Conservation (phyloP, 2,888 invertebrate species). For the Hirtodrosophila alboralis region DNA sequence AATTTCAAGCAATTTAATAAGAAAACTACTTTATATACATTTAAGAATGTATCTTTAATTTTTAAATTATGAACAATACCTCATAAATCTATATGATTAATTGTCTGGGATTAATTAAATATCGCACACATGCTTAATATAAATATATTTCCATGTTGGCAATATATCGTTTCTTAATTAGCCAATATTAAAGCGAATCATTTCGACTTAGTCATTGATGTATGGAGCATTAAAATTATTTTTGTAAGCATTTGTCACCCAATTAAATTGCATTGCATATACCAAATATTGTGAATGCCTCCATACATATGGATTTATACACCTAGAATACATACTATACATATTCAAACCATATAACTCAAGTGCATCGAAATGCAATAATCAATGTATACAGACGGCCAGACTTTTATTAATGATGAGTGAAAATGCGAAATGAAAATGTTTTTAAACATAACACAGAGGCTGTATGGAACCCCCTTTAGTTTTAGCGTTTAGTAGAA, state of each 20-base stretch:
- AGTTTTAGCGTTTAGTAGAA: neutral
- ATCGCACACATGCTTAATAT: slow-evolving; percentile 59
- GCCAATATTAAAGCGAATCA: slow-evolving; percentile 76
- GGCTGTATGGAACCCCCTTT: slow-evolving; percentile 10
- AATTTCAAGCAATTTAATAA: too few relatives aligned
- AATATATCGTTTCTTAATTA: slow-evolving; percentile 65
- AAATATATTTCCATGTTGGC: slow-evolving; percentile 22
- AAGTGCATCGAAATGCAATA: slow-evolving; percentile 49
- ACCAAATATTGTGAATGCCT: slow-evolving; percentile 14
- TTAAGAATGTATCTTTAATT: too few relatives aligned
- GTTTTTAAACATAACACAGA: slow-evolving; percentile 33
- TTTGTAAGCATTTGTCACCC: slow-evolving; percentile 77
- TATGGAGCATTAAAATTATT: slow-evolving; percentile 76
- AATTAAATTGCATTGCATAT: slow-evolving; percentile 64
- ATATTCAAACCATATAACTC: slow-evolving; percentile 28
- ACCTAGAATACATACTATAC: too few relatives aligned
- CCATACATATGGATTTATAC: neutral
- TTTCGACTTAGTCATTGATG: slow-evolving; percentile 75
- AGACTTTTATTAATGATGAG: slow-evolving; percentile 77
- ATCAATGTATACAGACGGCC: slow-evolving; percentile 46
- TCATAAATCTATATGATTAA: slow-evolving; percentile 46
- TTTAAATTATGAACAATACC: too few relatives aligned
- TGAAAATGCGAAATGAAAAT: slow-evolving; percentile 70
- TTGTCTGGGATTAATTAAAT: slow-evolving; percentile 70
- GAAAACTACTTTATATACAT: too few relatives aligned